phyloP scores from a whole-genome alignment of 1,140 invertebrate genomes.

The Trachymyrmex septentrionalis region DNA sequence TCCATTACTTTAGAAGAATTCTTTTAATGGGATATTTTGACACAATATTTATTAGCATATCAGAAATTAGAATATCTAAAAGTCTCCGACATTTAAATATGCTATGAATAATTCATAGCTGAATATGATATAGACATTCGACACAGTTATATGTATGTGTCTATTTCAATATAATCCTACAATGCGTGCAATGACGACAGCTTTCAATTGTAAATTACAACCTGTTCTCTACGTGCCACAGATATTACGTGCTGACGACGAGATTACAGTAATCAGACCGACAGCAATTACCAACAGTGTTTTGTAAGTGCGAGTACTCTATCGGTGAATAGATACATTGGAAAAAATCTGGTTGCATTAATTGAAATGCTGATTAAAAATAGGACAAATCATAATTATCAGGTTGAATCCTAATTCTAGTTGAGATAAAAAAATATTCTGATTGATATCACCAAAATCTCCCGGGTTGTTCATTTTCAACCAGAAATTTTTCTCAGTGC shows the following conservation, averaged over 20 bases:
- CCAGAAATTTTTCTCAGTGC: too few relatives aligned
- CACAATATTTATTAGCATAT: background rate
- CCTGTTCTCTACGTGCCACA: constrained; percentile 43
- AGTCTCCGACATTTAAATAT: constrained; percentile 5
- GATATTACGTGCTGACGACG: constrained; percentile 50
- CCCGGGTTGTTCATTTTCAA: too few relatives aligned
- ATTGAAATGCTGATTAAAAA: too few relatives aligned
- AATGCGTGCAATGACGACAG: constrained; percentile 63
- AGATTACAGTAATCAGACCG: constrained; percentile 47
- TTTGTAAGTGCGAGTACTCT: constrained; percentile 61
- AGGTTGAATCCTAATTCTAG: too few relatives aligned
- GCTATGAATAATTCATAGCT: constrained; percentile 45
- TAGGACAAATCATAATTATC: too few relatives aligned
- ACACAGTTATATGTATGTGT: constrained; percentile 35
- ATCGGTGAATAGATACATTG: constrained; percentile 3
- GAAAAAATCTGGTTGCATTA: too few relatives aligned
- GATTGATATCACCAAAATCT: too few relatives aligned
- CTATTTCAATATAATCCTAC: constrained; percentile 38
- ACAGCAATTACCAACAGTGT: constrained; percentile 41
- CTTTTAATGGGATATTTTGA: background rate
- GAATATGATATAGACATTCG: constrained; percentile 17
- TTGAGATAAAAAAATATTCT: too few relatives aligned
- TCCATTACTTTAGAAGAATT: background rate
- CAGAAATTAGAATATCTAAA: background rate
- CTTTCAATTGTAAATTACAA: constrained; percentile 64